Conservation (phyloP, 2,113 vertebrate genomes). For the Clarias gariepinus region DNA sequence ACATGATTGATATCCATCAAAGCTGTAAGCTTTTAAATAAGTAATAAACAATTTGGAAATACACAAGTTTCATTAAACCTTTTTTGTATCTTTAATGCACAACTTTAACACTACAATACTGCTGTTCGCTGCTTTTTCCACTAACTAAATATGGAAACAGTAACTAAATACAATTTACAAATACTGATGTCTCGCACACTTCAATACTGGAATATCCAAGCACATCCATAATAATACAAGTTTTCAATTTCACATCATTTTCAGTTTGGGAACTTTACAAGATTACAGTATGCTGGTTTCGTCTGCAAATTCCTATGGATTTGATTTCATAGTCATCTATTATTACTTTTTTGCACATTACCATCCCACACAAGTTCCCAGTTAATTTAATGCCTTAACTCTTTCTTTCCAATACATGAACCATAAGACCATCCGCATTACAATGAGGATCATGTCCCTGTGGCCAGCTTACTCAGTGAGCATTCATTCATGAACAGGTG, state of each 20-base stretch:
- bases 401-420: background rate
- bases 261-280: background rate
- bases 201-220: background rate
- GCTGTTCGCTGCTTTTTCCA: background rate
- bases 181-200: background rate
- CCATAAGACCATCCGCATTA: background rate
- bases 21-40: background rate
- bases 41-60: background rate
- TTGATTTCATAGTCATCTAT: background rate
- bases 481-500: background rate
- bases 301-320: background rate
- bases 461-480: background rate
- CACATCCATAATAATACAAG: background rate
- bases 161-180: background rate
- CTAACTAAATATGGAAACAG: background rate
- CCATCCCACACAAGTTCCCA: background rate
- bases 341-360: background rate
- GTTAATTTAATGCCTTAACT: background rate
- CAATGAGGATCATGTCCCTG: background rate
- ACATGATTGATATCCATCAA: background rate
- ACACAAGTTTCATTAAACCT: background rate
- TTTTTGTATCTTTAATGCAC: too few relatives aligned
- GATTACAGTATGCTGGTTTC: background rate
- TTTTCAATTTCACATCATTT: background rate
- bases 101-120: background rate